Evolutionary conservation across 2,797 vertebrate species (phyloP), one percentile per base, ranked within the genome.

Genomic region (Scyliorhinus canicula): DNA sequence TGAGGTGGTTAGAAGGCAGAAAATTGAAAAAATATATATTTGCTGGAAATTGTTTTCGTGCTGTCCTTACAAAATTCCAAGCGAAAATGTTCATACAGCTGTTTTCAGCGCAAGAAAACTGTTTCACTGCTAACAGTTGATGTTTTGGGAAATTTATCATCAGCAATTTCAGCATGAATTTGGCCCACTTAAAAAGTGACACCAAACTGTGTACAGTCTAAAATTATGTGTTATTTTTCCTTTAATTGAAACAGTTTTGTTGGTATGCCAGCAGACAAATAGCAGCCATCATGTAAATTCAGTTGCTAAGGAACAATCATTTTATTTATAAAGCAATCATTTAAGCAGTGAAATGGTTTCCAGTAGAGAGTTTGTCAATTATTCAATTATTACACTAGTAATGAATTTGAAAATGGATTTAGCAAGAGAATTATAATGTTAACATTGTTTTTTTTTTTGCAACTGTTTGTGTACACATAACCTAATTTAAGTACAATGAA

Each of bases 301-400:
- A 7, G 65, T 94, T 71, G 93, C 65, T 94, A 35, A 52, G 93
- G 65, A 93, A 71, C 93, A 69, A 74, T 94, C 67, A 94, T 94
- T 74, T 94, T 94, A 69, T 94, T 94, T 94, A 69, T 94, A 94
- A 94, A 94, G 67, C 50, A 74, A 74, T 74, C 93, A 94, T 94
- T 94, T 94, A 94, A 94, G 93, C 50, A 35, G 47, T 7, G 93
- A 94, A 74, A 69, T 94, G 93, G 65, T 94, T 93, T 93, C 93
- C 93, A 94, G 93, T 94, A 71, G 69, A 50, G 65, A 55, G 31
- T 65, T 94, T 74, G 67, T 94, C 93, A 94, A 94, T 93, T 88
- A 88, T 88, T 57, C 85, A 88, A 52, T 90, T 94, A 94, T 71
- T 94, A 74, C 93, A 94, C 63, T 52, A 24, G 93, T 74, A 71